phyloP scores from a whole-genome alignment of 2,113 vertebrate genomes.

The Psittacara wagleri region DNA sequence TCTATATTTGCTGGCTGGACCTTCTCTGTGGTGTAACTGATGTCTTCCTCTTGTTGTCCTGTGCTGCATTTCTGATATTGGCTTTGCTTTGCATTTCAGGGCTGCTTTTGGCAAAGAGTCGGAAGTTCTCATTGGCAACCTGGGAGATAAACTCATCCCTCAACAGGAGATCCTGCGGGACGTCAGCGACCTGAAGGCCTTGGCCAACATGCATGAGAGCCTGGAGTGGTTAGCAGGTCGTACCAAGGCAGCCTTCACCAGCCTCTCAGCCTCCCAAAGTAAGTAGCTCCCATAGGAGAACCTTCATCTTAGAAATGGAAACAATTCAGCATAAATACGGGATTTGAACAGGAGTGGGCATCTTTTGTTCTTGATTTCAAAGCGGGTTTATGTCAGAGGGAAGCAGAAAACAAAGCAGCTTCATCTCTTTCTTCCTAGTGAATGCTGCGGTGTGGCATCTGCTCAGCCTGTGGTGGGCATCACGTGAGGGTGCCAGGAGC shows the following conservation, averaged over 20 bases:
- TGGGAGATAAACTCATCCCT: constrained; percentile 96
- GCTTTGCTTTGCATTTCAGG: constrained; percentile 70
- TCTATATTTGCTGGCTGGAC: accelerated
- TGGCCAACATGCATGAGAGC: constrained; percentile 97
- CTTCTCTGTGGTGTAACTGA: neutral
- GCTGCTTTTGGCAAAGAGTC: constrained; percentile 96
- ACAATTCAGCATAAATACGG: accelerated
- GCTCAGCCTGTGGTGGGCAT: neutral
- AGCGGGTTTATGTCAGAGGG: neutral
- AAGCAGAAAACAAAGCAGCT: neutral
- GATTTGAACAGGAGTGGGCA: neutral
- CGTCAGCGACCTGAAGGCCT: constrained; percentile 94
- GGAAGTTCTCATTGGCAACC: constrained; percentile 94
- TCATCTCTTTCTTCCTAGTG: neutral
- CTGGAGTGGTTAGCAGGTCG: constrained; percentile 93
- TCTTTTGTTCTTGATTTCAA: neutral
- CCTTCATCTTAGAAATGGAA: neutral
- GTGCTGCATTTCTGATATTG: neutral
- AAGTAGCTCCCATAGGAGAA: constrained; percentile 44
- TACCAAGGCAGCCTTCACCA: constrained; percentile 85
- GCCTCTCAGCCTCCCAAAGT: constrained; percentile 83
- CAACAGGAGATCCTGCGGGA: constrained; percentile 93
- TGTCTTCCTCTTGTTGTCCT: neutral
- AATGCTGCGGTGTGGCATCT: neutral
- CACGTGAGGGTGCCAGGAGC: neutral